These are phyloP conservation scores for Oceanites oceanicus DNA, from an alignment of 2,113 vertebrate species.

Conservation along the genomic window DNA sequence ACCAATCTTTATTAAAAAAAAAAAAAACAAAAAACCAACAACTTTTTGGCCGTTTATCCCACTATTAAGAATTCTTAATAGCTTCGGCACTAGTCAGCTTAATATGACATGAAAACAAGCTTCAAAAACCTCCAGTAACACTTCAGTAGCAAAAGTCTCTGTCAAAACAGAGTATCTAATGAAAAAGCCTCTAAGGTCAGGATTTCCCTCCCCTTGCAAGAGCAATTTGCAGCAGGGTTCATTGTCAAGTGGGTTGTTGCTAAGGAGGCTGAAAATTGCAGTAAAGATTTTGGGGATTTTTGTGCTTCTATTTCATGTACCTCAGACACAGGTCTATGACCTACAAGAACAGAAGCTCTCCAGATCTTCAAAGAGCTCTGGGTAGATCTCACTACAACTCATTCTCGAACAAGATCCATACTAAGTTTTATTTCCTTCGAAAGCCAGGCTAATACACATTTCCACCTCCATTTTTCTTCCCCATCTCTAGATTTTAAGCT, in stretches of 20 bases:
- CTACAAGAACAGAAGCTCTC: neutral
- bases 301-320: neutral
- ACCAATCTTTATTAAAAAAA: neutral
- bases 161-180: neutral
- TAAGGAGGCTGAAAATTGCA: neutral
- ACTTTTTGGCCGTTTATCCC: neutral
- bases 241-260: neutral
- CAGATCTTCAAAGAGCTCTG: neutral
- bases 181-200: neutral
- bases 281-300: neutral
- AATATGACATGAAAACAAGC: neutral
- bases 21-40: neutral
- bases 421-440: neutral
- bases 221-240: neutral
- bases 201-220: neutral
- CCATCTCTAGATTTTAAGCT: neutral
- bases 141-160: neutral
- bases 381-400: neutral
- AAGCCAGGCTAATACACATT: neutral
- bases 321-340: neutral
- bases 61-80: neutral
- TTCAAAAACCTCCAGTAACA: neutral
- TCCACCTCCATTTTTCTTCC: neutral
- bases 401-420: neutral
- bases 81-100: neutral